Base-by-base conservation (phyloP, 2,888 invertebrate genomes). In the Nowickia ferox region DNA sequence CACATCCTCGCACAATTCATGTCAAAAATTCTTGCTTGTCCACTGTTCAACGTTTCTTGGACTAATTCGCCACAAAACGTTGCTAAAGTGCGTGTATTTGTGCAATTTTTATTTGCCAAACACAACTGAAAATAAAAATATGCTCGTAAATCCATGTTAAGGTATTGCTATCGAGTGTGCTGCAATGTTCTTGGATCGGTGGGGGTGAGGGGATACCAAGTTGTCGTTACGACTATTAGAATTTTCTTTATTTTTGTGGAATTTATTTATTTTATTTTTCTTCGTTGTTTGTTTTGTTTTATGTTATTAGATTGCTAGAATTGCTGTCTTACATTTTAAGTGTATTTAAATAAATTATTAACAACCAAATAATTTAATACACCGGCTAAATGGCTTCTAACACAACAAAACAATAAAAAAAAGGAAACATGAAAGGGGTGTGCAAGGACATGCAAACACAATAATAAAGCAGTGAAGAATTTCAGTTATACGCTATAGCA, bases 301-400 rank as follows among this genome's bases (percentile, higher is more conserved):
- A 61, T 59, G 74, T 53, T 42, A 30, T 38, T 63, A 42, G 11
- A 59, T 76, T 22, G 74, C 57, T 72, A 65, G 38, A 17, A 71
- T 68, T 74, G 22, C 51, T 76, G 55, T 72, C 71, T 53, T 61
- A 79, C 82, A 48, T 82, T 86, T 82, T 63, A 66, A 79, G 65
- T 78, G 75, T 79, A 82, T 86, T 79, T 83, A 83, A 86, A 79
- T 86, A 83, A 86, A 83, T 79, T 83, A 86, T 83, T 86, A 79
- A 83, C 83, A 75, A 86, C 66, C 65, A 83, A 75, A 83, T 86
- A 86, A 86, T 86, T 83, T 86, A 83, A 76, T 76, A 61, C 51
- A 71, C 46, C 61, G 68, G 48, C 55, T 84, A 69, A 69, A 82
- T 75, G 75, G 69, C 30, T 66, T 59, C 48, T 38, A 80, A 46